Evolutionary conservation across 2,888 invertebrate species (phyloP), one percentile per base, ranked within the genome.

Genomic region (Andrena bucephala): DNA sequence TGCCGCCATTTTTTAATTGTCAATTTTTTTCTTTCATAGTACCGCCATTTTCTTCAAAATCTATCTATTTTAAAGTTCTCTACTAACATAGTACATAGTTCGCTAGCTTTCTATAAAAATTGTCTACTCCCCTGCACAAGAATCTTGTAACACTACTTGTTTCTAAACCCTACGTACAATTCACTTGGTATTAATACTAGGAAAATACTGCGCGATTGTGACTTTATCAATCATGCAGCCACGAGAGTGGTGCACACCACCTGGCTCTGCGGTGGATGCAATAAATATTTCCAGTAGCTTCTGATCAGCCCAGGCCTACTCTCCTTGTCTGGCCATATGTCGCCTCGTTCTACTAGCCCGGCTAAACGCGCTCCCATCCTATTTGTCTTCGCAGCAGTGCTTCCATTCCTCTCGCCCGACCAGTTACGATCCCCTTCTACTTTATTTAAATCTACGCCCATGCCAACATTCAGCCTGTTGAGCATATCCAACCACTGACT

Each of bases 121-220:
- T 27, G 16, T 52, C 36, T 16, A 48, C 36, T 62, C 36, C 33
- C 31, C 67, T n/a, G 31, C 13, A 27, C 42, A 76, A 77, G 50
- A 66, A 27, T 60, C 16, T 75, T 27, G 13, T 13, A 27, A 42
- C 67, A 67, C 76, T 60, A 77, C 67, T 77, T 60, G 60, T 24
- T 31, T 10, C 16, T 42, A 16, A 42, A 5, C 1, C 5, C 42
- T 4, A 16, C 36, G 13, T 42, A 42, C 36, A 42, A 42, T 42
- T 42, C 42, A 13, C 5, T 42, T 42, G 16, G 0, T 42, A 42
- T 16, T 42, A 42, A 42, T 42, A 42, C 13, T 5, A 42, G 1
- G 42, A 42, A 16, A 4, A 42, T 16, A 42, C 42, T 5, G 5
- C 42, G 4, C 42, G 42, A 5, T 42, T 42, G 16, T 42, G 42